Base-by-base conservation (phyloP, 1,140 invertebrate genomes). In the Pectinophora gossypiella region DNA sequence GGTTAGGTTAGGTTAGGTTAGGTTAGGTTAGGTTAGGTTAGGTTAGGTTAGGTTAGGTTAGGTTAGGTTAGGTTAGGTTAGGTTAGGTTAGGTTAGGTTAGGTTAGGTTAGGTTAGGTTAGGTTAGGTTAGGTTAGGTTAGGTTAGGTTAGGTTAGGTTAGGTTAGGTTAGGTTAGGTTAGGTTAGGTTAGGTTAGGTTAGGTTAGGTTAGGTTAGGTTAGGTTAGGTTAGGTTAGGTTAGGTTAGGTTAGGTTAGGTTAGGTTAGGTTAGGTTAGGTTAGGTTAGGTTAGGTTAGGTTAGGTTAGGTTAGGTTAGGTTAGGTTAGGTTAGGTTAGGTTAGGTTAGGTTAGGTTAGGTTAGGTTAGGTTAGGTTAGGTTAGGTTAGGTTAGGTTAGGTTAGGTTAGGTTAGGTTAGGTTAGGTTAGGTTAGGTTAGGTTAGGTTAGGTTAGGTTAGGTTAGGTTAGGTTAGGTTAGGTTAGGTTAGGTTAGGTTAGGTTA, bases 401-500 rank as follows among this genome's bases (percentile, higher is more conserved):
- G 56, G 61, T 59, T 54, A 56, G 56, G 48, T 56, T 56, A 54
- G 56, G 56, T 59, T 56, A 56, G 61, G 56, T 56, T 56, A 55
- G 55, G 51, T 54, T 56, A 55, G 49, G 48, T 61, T 56, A 53
- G 53, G 59, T 56, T 56, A 51, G 60, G 60, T 57, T 58, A 62
- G 60, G 60, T 58, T 56, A 59, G 61, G 53, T 56, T 59, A 59
- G 61, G 61, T 59, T 51, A 49, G 52, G 56, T 52, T 56, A 55
- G 55, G 60, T 58, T 55, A 51, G 55, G 55, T 54, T 46, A 46
- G 44, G 44, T 46, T 46, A 15, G 44, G 44, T 46, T 46, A 46
- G 44, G 19, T 46, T 49, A 46, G 46, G 56, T 58, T 52, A 48
- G 64, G 65, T 68, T 72, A 72, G 67, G 67, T 69, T 69, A 61